Evolutionary conservation across 2,797 vertebrate genomes (phyloP).

Genomic region (Harpagifer antarcticus): DNA sequence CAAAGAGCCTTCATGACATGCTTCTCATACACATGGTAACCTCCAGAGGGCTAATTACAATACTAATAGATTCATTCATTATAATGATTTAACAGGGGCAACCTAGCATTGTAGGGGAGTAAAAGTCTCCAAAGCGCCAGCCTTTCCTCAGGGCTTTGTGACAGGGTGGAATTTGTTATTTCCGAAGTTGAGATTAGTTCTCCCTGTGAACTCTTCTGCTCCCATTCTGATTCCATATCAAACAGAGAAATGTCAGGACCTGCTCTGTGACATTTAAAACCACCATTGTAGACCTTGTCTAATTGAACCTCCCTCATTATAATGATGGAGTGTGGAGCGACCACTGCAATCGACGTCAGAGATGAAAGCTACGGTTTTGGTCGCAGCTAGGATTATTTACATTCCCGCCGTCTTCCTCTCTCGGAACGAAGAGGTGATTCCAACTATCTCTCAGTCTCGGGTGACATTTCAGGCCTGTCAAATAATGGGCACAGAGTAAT

Average conservation of each 20-base stretch:
- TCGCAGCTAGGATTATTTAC: conserved; percentile 68
- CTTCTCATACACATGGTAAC: conserved; percentile 46
- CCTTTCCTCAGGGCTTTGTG: conserved; percentile 50
- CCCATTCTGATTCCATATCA: conserved; percentile 84
- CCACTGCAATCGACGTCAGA: conserved; percentile 63
- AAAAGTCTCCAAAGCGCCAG: conserved; percentile 55
- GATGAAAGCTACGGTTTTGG: conserved; percentile 68
- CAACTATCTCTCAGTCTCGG: conserved; percentile 62
- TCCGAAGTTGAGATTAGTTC: conserved; percentile 78
- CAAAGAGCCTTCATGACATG: conserved; percentile 25
- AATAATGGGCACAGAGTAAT: conserved; percentile 65
- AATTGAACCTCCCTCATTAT: conserved; percentile 85
- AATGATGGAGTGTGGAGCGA: conserved; percentile 77
- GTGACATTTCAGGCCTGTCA: conserved; percentile 75
- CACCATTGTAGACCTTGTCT: conserved; percentile 82
- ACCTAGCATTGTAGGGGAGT: conserved; percentile 17
- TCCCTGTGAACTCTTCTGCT: conserved; percentile 75
- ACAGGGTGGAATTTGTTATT: conserved; percentile 73
- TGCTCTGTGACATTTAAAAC: conserved; percentile 85
- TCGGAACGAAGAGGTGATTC: conserved; percentile 26
- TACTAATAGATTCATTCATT: conserved; percentile 71
- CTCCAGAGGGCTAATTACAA: conserved; percentile 73
- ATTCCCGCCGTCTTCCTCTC: conserved; percentile 38
- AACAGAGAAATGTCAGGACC: conserved; percentile 86
- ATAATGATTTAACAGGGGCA: conserved; percentile 25